These are phyloP conservation scores for Chaunax sp. DNA, from an alignment of 2,797 vertebrate species.

Conservation along the genomic window DNA sequence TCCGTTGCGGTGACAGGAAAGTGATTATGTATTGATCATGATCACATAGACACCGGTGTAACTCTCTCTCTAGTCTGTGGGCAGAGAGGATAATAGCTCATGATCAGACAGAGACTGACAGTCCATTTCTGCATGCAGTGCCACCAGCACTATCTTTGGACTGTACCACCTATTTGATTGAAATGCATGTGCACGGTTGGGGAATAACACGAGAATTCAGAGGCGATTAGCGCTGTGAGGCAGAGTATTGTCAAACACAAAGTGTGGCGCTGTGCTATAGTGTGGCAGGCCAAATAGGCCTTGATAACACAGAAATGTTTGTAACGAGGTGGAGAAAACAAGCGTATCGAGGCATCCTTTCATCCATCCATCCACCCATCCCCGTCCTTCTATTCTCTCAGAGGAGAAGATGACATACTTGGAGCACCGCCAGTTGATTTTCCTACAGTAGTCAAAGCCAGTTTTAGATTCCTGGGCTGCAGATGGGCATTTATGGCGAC, in stretches of 20 bases:
- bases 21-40: slow-evolving; percentile 82
- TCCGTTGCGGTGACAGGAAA: slow-evolving; percentile 73
- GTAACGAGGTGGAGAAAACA: slow-evolving; percentile 75
- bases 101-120: slow-evolving; percentile 75
- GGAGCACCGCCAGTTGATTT: slow-evolving; percentile 62
- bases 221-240: slow-evolving; percentile 61
- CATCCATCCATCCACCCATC: slow-evolving; percentile 44
- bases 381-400: slow-evolving; percentile 60
- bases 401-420: slow-evolving; percentile 73
- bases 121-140: slow-evolving; percentile 65
- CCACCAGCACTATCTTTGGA: slow-evolving; percentile 70
- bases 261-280: slow-evolving; percentile 46
- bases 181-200: slow-evolving; percentile 54
- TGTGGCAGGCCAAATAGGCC: slow-evolving; percentile 58
- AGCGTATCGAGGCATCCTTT: slow-evolving; percentile 59
- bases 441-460: slow-evolving; percentile 56
- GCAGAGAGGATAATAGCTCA: slow-evolving; percentile 75
- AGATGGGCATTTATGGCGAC: slow-evolving; percentile 70
- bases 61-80: slow-evolving; percentile 64
- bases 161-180: slow-evolving; percentile 66
- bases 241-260: slow-evolving; percentile 57
- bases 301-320: slow-evolving; percentile 64
- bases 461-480: slow-evolving; percentile 62
- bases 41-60: slow-evolving; percentile 74
- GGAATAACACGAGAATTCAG: slow-evolving; percentile 65